Evolutionary conservation across 2,888 invertebrate species (phyloP).

Genomic region (Tachystola acroxantha): DNA sequence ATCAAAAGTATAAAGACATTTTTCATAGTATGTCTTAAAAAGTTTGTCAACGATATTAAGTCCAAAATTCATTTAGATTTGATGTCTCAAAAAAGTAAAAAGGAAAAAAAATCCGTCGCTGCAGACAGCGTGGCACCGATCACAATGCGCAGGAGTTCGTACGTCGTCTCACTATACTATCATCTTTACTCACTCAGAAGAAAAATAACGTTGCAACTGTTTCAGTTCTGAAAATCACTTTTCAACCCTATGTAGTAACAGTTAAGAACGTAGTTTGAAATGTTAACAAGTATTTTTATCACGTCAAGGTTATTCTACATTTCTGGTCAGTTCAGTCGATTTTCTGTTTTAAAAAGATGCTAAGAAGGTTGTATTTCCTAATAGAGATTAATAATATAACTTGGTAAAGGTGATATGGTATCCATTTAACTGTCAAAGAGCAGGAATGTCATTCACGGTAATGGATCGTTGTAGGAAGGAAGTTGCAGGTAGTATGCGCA

Average conservation of each 20-base stretch:
- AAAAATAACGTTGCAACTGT: constrained; percentile 30
- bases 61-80: constrained; percentile 1
- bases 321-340: neutral
- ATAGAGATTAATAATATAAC: constrained; percentile 6
- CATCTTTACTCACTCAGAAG: constrained; percentile 30
- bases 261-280: neutral
- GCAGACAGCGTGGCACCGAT: constrained; percentile 71
- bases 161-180: constrained; percentile 27
- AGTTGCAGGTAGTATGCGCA: constrained; percentile 64
- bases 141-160: constrained; percentile 41
- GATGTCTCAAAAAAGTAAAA: constrained; percentile 25
- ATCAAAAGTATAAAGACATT: no score
- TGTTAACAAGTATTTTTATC: neutral
- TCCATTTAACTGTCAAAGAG: constrained; percentile 62
- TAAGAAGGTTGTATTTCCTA: neutral
- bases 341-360: constrained; percentile 1
- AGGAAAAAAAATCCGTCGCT: constrained; percentile 29
- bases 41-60: constrained; percentile 6
- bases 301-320: no score
- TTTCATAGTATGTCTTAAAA: no score
- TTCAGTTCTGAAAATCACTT: neutral
- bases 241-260: neutral
- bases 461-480: constrained; percentile 73
- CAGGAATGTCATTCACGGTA: constrained; percentile 69
- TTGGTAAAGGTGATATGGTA: constrained; percentile 44